Evolutionary conservation across 2,888 invertebrate species (phyloP).

Genomic region (Achlya flavicornis): DNA sequence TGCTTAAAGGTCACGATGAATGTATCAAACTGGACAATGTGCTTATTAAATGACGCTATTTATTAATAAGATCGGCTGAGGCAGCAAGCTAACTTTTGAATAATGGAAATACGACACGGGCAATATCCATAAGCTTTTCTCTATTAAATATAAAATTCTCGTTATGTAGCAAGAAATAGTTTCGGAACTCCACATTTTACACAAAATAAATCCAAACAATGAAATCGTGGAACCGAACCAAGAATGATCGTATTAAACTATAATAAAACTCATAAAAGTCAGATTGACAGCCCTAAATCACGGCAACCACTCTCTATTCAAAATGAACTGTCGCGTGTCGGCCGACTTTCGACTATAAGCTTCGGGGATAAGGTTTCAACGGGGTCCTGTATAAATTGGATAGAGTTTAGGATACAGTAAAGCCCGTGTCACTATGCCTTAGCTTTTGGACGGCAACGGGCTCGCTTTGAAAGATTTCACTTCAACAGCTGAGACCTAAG

Average conservation of each 20-base stretch:
- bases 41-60: not conserved
- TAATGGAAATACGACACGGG: not conserved
- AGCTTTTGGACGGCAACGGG: slow-evolving; percentile 43
- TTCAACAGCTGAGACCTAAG: slow-evolving; percentile 68
- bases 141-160: not conserved
- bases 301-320: slow-evolving; percentile 14
- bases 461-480: slow-evolving; percentile 51
- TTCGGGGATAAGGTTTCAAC: not conserved
- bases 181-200: not conserved
- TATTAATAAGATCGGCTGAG: too few species aligned
- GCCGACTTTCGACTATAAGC: slow-evolving; percentile 10
- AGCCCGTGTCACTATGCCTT: slow-evolving; percentile 44
- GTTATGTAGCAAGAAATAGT: not conserved
- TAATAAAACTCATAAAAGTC: slow-evolving; percentile 14
- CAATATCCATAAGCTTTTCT: not conserved
- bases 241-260: not conserved
- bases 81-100: not conserved
- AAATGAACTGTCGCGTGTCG: slow-evolving; percentile 9
- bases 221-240: not conserved
- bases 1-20: not conserved
- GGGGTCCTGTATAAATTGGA: not conserved
- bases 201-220: slow-evolving; percentile 4
- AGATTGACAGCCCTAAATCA: slow-evolving; percentile 20
- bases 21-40: not conserved
- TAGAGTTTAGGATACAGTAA: slow-evolving; percentile 25